Evolutionary conservation across 2,888 invertebrate genomes (phyloP).

Genomic region (Drosophila robusta): DNA sequence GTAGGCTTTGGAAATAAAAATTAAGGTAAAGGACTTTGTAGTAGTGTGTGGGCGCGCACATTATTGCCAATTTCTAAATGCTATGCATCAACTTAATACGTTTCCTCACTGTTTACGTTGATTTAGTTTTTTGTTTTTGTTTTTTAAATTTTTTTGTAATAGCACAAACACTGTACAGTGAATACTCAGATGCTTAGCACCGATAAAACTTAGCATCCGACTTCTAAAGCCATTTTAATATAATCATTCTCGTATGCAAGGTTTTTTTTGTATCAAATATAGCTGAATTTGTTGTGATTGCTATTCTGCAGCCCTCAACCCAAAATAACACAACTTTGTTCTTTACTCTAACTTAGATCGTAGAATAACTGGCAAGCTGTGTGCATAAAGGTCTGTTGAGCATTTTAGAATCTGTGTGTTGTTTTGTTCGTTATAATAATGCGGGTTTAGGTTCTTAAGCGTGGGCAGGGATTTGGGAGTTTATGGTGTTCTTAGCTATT

Average conservation of each 20-base stretch:
- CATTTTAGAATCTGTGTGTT: conserved; percentile 54
- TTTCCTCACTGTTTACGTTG: conserved; percentile 43
- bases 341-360: conserved; percentile 40
- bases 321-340: conserved; percentile 33
- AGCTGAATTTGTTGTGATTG: conserved; percentile 66
- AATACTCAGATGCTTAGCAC: conserved; percentile 74
- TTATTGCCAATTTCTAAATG: conserved; percentile 65
- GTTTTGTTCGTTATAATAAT: conserved; percentile 52
- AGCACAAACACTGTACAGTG: conserved; percentile 46
- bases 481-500: conserved; percentile 52
- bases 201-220: conserved; percentile 72
- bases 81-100: conserved; percentile 67
- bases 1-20: conserved; percentile 35
- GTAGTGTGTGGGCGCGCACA: conserved; percentile 44
- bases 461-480: conserved; percentile 32
- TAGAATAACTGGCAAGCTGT: conserved; percentile 47
- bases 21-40: conserved; percentile 26
- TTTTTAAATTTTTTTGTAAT: conserved; percentile 15
- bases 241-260: conserved; percentile 48
- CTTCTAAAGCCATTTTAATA: conserved; percentile 70
- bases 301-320: conserved; percentile 32
- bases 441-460: conserved; percentile 58
- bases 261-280: conserved; percentile 70
- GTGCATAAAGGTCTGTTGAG: conserved; percentile 63
- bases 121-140: conserved; percentile 15